Evolutionary conservation across 2,113 vertebrate genomes (phyloP), one percentile per base, ranked within the genome.

Genomic region (Puffinus mauretanicus): DNA sequence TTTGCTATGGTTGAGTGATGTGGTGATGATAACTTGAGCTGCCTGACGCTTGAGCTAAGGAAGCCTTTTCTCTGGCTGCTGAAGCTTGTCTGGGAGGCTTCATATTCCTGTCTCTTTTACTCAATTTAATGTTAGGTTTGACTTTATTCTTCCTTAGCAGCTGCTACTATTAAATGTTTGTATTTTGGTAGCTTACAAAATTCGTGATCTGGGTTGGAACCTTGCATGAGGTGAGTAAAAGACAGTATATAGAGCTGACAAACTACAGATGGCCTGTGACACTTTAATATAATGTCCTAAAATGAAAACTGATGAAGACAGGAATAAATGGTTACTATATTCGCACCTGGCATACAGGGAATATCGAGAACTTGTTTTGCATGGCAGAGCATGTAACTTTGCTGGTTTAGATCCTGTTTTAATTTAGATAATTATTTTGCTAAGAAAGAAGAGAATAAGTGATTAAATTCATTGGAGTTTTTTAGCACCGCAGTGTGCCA

Each of bases 181-280:
- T 96, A 97, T 97, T 97, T 94, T 96, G 95, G 94, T 97, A 97
- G 95, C 95, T 96, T 91, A 96, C 96, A 96, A 97, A 95, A 95
- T 96, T 95, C 40, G 65, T 96, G 95, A 82, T 94, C 94, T 97
- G 93, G 87, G 92, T 95, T 97, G 95, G 95, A 94, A 95, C 93
- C 81, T 92, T 84, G 73, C 70, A 91, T 0, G n/a, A 95, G 95
- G 93, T 93, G 73, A 97, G 95, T 96, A 96, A 42, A 90, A 96
- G 94, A 81, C 42, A 90, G 82, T 88, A 44, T 27, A n/a, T 80
- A 80, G 82, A 95, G 66, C 82, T 96, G 93, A 55, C 69, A 94
- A 91, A 40, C 44, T 92, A 91, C 69, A 94, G 95, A 58, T 82
- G 91, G 83, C 91, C 94, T 97, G 91, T 10, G 29, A 47, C 80